A percentile compares a stretch with the other conserved stretches of the same genome.
phyloP scores from a whole-genome alignment of 2,797 vertebrate genomes.

The Sciurus vulgaris region DNA sequence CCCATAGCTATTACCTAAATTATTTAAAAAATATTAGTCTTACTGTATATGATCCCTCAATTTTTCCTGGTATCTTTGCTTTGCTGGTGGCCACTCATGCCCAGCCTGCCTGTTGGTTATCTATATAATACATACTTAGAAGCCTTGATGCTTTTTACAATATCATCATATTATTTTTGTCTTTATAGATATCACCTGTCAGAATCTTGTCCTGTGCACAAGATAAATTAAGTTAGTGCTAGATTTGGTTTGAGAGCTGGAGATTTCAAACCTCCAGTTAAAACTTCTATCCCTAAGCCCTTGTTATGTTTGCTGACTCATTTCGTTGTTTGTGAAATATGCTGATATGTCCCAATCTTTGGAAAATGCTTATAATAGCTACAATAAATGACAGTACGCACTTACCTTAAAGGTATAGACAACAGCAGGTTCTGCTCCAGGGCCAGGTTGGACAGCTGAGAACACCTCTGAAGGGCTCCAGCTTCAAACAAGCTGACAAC shows the following conservation, averaged over 20 bases:
- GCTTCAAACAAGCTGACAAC: constrained; percentile 88
- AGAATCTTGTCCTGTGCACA: not conserved
- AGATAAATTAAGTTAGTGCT: not conserved
- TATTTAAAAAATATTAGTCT: constrained; percentile 7
- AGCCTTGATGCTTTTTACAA: not conserved
- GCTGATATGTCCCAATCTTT: not conserved
- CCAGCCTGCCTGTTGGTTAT: not conserved
- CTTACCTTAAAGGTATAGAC: constrained; percentile 89
- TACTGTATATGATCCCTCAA: not conserved
- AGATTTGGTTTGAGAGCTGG: not conserved
- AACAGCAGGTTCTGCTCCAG: constrained; percentile 91
- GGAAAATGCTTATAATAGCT: not conserved
- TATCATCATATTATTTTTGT: not conserved
- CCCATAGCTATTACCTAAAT: not conserved
- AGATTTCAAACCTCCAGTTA: not conserved
- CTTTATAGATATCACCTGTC: not conserved
- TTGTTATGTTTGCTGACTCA: not conserved
- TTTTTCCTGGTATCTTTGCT: not conserved
- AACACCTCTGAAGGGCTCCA: constrained; percentile 89
- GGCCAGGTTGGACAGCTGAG: constrained; percentile 89
- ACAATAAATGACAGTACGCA: not conserved
- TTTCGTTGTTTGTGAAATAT: not conserved
- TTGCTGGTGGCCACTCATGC: not conserved
- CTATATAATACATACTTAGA: not conserved
- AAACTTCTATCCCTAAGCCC: not conserved